Conservation (phyloP, 2,113 vertebrate genomes). For the Eolophus roseicapilla region DNA sequence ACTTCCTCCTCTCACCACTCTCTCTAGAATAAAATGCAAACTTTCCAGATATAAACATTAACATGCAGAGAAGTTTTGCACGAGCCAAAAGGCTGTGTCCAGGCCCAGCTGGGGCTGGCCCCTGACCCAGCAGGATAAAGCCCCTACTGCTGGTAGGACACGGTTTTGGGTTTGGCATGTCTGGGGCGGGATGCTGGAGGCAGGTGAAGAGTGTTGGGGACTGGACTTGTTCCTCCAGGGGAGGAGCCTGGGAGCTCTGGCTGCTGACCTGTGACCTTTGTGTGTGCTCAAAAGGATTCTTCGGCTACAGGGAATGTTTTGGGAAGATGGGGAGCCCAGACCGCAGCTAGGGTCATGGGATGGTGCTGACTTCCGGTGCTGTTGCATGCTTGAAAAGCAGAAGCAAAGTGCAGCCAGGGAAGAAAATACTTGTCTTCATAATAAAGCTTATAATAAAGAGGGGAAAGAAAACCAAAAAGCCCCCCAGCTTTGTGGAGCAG, state of each 20-base stretch:
- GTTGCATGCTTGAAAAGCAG: neutral
- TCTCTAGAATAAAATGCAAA: neutral
- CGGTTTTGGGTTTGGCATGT: neutral
- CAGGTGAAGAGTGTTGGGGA: neutral
- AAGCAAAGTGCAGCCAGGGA: neutral
- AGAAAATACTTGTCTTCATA: neutral
- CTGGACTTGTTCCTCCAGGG: neutral
- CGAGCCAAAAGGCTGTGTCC: neutral
- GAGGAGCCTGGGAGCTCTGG: neutral
- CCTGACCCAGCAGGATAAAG: neutral
- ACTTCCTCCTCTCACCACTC: neutral
- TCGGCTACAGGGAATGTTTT: neutral
- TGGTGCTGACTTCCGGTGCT: neutral
- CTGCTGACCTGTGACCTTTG: neutral
- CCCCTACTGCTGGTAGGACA: accelerated
- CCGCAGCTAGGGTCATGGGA: neutral
- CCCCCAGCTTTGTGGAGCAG: neutral
- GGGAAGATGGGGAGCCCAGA: neutral
- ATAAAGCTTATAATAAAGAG: neutral
- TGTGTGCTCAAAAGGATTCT: neutral
- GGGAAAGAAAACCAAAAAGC: neutral
- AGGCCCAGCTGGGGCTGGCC: neutral
- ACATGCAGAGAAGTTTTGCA: neutral
- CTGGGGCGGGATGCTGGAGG: neutral
- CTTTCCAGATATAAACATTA: neutral